Percentiles rank a stretch among this genome's conserved stretches.
Conservation (phyloP, 2,888 invertebrate species). For the Phortica okadai region DNA sequence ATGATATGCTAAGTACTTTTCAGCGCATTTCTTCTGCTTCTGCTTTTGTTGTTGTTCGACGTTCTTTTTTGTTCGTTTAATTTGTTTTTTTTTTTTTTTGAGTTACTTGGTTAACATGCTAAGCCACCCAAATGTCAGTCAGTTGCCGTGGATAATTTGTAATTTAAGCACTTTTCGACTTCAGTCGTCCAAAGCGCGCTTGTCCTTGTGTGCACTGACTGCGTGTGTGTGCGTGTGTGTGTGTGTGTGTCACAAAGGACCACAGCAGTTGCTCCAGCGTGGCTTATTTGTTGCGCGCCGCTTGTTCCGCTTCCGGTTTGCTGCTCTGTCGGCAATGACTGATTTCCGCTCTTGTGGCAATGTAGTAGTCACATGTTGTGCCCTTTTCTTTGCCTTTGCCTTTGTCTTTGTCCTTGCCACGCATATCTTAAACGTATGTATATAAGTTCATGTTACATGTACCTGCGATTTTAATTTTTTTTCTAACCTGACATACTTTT, state of each 20-base stretch:
- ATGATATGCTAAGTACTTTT: constrained; percentile 32
- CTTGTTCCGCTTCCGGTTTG: constrained; percentile 57
- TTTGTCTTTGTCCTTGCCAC: constrained; percentile 8
- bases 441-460: neutral
- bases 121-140: constrained; percentile 45
- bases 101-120: constrained; percentile 35
- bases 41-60: constrained; percentile 38
- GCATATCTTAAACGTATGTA: constrained; percentile 25
- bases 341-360: constrained; percentile 54
- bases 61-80: constrained; percentile 11
- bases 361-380: neutral
- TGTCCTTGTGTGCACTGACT: too few species aligned
- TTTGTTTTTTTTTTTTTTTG: neutral
- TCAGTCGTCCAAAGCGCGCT: constrained; percentile 71
- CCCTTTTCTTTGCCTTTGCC: neutral
- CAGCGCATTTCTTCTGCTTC: neutral
- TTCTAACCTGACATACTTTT: neutral
- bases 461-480: too few species aligned
- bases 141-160: constrained; percentile 74
- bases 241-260: neutral
- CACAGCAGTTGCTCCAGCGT: constrained; percentile 19
- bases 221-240: neutral
- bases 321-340: constrained; percentile 44
- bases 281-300: constrained; percentile 45
- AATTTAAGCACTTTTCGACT: constrained; percentile 77